Percentiles rank a stretch among this genome's conserved stretches.
These are phyloP conservation scores for Muraenolepis orangiensis DNA, from an alignment of 2,797 vertebrate genomes.

Conservation along the genomic window DNA sequence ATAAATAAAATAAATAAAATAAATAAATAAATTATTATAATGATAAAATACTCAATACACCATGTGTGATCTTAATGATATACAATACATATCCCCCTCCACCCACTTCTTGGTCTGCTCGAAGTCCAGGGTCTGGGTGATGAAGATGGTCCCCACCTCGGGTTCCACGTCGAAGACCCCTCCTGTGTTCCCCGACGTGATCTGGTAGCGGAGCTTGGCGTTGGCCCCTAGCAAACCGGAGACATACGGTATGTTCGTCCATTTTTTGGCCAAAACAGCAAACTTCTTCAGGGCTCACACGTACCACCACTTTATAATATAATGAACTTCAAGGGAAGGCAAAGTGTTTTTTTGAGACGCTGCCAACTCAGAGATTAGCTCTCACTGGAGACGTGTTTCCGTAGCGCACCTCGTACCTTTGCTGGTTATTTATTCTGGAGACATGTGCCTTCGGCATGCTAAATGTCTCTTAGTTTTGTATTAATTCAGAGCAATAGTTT, in stretches of 20 bases:
- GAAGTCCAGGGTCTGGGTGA: slow-evolving; percentile 84
- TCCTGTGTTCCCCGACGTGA: slow-evolving; percentile 83
- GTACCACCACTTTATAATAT: neutral
- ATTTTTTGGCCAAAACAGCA: neutral
- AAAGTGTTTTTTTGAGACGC: neutral
- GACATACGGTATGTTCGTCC: no score
- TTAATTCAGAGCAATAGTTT: neutral
- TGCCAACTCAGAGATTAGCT: neutral
- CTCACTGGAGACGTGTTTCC: neutral
- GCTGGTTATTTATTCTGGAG: neutral
- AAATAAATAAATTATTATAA: no score
- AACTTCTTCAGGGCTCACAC: neutral
- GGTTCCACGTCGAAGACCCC: slow-evolving; percentile 84
- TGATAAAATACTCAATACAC: no score
- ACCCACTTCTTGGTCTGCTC: slow-evolving; percentile 78
- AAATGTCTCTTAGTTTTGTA: neutral
- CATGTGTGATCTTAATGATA: no score
- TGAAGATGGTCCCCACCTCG: slow-evolving; percentile 85
- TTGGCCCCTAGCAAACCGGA: slow-evolving; percentile 76
- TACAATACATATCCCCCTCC: no score
- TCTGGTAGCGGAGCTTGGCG: slow-evolving; percentile 87
- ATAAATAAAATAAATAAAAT: no score
- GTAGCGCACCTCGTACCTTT: neutral
- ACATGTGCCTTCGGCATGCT: neutral
- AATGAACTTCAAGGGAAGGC: neutral